These are phyloP conservation scores for Damaliscus lunatus DNA, from an alignment of 2,113 vertebrate genomes.

Conservation along the genomic window DNA sequence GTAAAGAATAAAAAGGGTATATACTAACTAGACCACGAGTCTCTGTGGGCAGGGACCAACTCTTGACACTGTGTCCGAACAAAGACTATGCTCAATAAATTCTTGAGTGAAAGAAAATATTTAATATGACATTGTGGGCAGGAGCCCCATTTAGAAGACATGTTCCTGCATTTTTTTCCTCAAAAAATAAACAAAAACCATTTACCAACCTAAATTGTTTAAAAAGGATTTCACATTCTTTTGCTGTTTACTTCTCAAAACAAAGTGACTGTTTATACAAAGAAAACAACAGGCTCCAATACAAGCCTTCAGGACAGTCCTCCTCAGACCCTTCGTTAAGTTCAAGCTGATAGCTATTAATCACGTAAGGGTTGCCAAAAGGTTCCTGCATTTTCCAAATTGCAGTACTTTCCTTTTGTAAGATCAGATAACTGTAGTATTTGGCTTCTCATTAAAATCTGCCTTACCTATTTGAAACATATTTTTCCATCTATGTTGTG, in stretches of 20 bases:
- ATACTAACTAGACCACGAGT: background rate
- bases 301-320: background rate
- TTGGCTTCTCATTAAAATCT: constrained; percentile 57
- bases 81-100: background rate
- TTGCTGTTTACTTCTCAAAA: constrained; percentile 21
- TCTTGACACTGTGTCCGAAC: background rate
- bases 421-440: constrained; percentile 61
- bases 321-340: background rate
- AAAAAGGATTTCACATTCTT: constrained; percentile 5
- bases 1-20: background rate
- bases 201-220: background rate
- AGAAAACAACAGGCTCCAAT: background rate
- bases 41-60: background rate
- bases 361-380: background rate
- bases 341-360: constrained; percentile 13
- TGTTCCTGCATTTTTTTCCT: background rate
- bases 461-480: constrained; percentile 45
- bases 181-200: background rate
- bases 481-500: constrained; percentile 52
- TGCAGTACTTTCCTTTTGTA: background rate
- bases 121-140: background rate
- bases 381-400: constrained; percentile 2
- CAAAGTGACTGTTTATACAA: background rate
- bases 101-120: background rate
- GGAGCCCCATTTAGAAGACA: background rate